Evolutionary conservation across 2,113 vertebrate species (phyloP), one percentile per base, ranked within the genome.

Genomic region (Echinops telfairi): DNA sequence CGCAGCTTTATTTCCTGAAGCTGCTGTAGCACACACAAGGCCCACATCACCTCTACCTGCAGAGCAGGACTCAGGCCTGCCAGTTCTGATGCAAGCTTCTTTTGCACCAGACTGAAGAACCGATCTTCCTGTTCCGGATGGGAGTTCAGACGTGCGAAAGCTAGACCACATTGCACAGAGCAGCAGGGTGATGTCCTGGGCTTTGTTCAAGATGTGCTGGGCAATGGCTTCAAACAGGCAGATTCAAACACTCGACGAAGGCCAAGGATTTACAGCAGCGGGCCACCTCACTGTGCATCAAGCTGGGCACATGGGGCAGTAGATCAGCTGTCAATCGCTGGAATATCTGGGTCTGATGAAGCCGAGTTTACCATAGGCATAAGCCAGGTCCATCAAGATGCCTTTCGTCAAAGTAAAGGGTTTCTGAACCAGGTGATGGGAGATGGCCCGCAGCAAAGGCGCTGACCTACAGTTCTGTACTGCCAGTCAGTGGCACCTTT

Each of bases 111-210:
- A 53, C 6, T 89, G 86, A 98, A 99, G 97, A 99, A 99, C 20
- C 97, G 94, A 11, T 99, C 98, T 47, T 93, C 95, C 64, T 76
- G 98, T 16, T 98, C 98, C 20, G 99, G 98, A 70, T 97, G 98
- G 97, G 99, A 99, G 97, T 98, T 98, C 36, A 99, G 96, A 89
- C 98, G 98, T 43, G 99, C 99, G 1, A 99, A 99, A 1, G 99
- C 98, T 95, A 99, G 78, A 99, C 93, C 31, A 99, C 60, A 40
- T 98, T 98, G 29, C 98, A 98, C 10, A 99, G 96, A 36, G 98
- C 11, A 73, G 0, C 1, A 80, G 0, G 0, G 96, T 96, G 90
- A 99, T 95, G 10, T 73, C 94, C 31, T 96, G 27, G 6, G 89
- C 73, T 58, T 98, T 98, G 19, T 92, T 97, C 83, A 97, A 58